A percentile compares a stretch with the other conserved stretches of the same genome.
phyloP scores from a whole-genome alignment of 2,888 invertebrate species.

The Sisyra nigra region DNA sequence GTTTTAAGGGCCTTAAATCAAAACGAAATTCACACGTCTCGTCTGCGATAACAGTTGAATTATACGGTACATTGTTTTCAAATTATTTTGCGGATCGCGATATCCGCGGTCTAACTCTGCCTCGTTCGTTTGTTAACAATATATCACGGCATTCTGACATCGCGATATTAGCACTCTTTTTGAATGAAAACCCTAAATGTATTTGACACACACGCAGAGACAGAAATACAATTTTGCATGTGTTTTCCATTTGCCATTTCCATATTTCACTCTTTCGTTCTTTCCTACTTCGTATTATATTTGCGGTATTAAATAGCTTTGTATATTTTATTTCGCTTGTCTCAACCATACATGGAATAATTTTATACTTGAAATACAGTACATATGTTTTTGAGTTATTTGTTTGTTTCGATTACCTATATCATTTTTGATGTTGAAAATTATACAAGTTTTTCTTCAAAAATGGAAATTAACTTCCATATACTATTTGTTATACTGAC shows the following conservation, averaged over 20 bases:
- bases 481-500: too few species aligned
- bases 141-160: conserved; percentile 3
- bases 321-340: neutral
- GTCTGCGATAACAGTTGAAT: conserved; percentile 22
- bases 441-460: too few species aligned
- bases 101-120: neutral
- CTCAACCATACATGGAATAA: conserved; percentile 1
- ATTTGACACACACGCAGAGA: too few species aligned
- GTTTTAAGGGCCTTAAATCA: conserved; percentile 3
- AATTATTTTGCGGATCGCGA: conserved; percentile 19
- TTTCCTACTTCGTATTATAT: neutral
- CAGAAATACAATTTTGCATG: too few species aligned
- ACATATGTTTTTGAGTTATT: conserved; percentile 5
- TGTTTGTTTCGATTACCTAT: neutral
- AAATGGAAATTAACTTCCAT: too few species aligned
- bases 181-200: neutral
- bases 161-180: conserved; percentile 3
- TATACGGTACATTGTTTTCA: conserved; percentile 25
- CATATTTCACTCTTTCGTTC: too few species aligned
- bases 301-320: neutral
- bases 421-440: too few species aligned
- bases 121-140: conserved; percentile 3
- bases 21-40: conserved; percentile 2
- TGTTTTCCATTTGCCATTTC: too few species aligned
- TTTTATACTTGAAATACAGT: conserved; percentile 3